phyloP scores from a whole-genome alignment of 2,797 vertebrate genomes.

The Limosa lapponica region DNA sequence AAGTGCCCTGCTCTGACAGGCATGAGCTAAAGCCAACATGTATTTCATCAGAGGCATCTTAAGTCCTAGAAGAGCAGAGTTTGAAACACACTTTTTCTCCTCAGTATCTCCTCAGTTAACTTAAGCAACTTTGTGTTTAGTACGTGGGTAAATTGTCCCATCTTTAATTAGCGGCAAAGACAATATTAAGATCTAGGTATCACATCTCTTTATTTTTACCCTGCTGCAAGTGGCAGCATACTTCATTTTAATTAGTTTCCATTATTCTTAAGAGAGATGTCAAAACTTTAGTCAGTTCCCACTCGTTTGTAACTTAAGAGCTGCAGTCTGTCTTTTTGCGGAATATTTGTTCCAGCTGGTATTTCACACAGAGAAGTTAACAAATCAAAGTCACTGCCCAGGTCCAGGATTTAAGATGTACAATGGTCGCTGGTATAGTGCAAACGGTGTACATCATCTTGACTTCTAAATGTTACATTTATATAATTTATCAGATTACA shows the following conservation, averaged over 20 bases:
- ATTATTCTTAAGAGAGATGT: slow-evolving; percentile 27
- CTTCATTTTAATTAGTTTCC: slow-evolving; percentile 11
- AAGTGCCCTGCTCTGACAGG: neutral
- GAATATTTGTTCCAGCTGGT: slow-evolving; percentile 29
- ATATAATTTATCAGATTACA: slow-evolving; percentile 69
- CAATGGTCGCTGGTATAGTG: neutral
- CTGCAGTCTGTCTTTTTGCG: neutral
- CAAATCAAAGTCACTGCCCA: neutral
- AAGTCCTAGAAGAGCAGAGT: neutral
- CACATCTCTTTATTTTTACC: neutral
- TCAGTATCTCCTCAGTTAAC: neutral
- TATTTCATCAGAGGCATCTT: neutral
- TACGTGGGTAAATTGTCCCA: neutral
- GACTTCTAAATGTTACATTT: slow-evolving; percentile 67
- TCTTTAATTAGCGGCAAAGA: neutral
- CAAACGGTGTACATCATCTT: slow-evolving; percentile 24
- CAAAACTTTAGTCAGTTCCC: slow-evolving; percentile 12
- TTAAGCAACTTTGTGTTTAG: neutral
- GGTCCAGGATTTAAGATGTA: neutral
- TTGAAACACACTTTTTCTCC: neutral
- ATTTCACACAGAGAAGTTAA: slow-evolving; percentile 22
- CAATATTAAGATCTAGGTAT: neutral
- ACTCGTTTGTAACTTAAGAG: slow-evolving; percentile 10
- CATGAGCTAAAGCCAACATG: accelerated
- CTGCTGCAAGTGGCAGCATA: neutral